Evolutionary conservation across 2,888 invertebrate genomes (phyloP).

Genomic region (Merodon equestris): DNA sequence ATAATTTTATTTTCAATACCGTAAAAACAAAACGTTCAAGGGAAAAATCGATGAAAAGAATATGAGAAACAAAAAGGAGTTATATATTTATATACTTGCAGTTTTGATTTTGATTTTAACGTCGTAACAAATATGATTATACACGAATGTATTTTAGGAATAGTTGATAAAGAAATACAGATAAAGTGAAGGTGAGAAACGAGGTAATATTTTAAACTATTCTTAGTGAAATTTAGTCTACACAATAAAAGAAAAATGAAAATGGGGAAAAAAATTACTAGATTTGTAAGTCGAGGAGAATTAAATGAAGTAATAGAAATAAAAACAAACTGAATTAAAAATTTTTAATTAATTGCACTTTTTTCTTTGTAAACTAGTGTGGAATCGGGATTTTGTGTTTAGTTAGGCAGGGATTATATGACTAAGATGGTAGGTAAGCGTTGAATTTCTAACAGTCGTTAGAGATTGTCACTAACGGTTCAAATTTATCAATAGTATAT

Average conservation of each 20-base stretch:
- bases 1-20: constrained; percentile 32
- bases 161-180: constrained; percentile 21
- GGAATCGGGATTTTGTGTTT: too few relatives aligned
- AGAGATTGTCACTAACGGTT: too few relatives aligned
- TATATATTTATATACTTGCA: constrained; percentile 60
- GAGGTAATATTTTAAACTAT: constrained; percentile 29
- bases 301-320: constrained; percentile 29
- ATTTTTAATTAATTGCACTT: constrained; percentile 50
- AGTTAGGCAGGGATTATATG: too few relatives aligned
- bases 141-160: constrained; percentile 40
- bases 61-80: constrained; percentile 23
- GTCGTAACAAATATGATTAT: constrained; percentile 28
- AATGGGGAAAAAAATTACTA: constrained; percentile 30
- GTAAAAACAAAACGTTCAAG: too few relatives aligned
- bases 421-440: too few relatives aligned
- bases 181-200: constrained; percentile 6
- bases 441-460: too few relatives aligned
- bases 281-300: constrained; percentile 52
- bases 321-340: constrained; percentile 37
- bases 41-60: constrained; percentile 35
- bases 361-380: constrained; percentile 1
- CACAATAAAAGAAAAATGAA: constrained; percentile 19
- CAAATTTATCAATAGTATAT: too few relatives aligned
- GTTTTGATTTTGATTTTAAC: constrained; percentile 38
- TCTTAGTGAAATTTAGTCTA: constrained; percentile 52